Evolutionary conservation across 2,113 vertebrate genomes (phyloP).

Genomic region (Anhinga anhinga): DNA sequence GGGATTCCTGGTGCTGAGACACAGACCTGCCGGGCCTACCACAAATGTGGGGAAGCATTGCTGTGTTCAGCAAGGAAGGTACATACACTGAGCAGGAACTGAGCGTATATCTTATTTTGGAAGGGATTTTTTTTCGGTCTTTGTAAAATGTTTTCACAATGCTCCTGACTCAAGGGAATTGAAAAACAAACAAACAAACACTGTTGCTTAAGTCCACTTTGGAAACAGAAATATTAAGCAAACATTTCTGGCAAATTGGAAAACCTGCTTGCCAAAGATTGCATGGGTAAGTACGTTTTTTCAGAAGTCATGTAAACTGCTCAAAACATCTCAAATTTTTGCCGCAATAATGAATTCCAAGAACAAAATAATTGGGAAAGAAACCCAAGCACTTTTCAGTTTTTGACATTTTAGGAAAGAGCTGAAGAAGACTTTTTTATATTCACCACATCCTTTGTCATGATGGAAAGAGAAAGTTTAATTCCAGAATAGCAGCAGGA

Average conservation of each 20-base stretch:
- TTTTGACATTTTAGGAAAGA: slow-evolving; percentile 48
- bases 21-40: neutral
- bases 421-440: neutral
- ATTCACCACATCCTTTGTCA: slow-evolving; percentile 40
- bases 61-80: neutral
- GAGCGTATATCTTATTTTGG: neutral
- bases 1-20: neutral
- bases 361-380: slow-evolving; percentile 24
- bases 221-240: neutral
- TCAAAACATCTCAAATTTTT: neutral
- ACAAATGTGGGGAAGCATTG: neutral
- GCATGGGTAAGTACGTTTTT: neutral
- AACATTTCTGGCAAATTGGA: neutral
- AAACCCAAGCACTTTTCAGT: neutral
- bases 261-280: neutral
- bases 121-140: neutral
- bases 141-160: neutral
- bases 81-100: neutral
- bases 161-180: neutral
- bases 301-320: neutral
- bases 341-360: neutral
- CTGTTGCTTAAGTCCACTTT: neutral
- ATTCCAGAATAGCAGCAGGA: slow-evolving; percentile 51
- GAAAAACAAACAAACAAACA: neutral
- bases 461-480: slow-evolving; percentile 19